These are phyloP conservation scores for Phorcus lineatus DNA, from an alignment of 2,888 invertebrate species.

Conservation along the genomic window DNA sequence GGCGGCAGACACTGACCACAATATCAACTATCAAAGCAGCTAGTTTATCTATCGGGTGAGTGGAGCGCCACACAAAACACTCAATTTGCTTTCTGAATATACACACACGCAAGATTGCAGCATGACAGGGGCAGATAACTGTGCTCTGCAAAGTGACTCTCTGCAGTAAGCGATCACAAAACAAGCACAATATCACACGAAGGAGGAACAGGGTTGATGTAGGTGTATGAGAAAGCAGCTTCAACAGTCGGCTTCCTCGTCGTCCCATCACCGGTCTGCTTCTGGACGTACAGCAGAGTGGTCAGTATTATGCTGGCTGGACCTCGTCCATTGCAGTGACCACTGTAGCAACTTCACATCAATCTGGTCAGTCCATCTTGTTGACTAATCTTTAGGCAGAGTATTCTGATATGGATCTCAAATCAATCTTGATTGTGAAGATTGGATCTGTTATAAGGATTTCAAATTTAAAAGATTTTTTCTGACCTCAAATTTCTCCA, in stretches of 20 bases:
- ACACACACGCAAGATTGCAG: conserved; percentile 7
- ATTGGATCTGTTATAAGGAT: too few relatives aligned
- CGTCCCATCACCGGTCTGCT: too few relatives aligned
- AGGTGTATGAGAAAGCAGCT: conserved; percentile 1
- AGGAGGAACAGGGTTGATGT: background rate
- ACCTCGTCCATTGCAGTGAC: too few relatives aligned
- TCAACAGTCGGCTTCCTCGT: background rate
- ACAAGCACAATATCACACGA: conserved; percentile 18
- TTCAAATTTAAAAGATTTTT: too few relatives aligned
- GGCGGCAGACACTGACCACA: background rate
- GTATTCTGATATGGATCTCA: too few relatives aligned
- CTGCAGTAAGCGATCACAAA: background rate
- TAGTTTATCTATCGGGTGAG: background rate
- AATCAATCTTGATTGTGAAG: too few relatives aligned
- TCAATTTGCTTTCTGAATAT: background rate
- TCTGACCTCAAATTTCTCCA: too few relatives aligned
- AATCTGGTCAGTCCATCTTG: too few relatives aligned
- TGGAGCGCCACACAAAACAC: background rate
- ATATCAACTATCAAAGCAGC: conserved; percentile 19
- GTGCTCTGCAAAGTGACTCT: background rate
- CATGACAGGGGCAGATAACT: background rate
- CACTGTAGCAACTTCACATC: too few relatives aligned
- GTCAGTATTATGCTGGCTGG: too few relatives aligned
- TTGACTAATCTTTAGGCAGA: too few relatives aligned
- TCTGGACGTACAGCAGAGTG: too few relatives aligned